Conservation (phyloP, 2,888 invertebrate species). For the Fragum fragum region DNA sequence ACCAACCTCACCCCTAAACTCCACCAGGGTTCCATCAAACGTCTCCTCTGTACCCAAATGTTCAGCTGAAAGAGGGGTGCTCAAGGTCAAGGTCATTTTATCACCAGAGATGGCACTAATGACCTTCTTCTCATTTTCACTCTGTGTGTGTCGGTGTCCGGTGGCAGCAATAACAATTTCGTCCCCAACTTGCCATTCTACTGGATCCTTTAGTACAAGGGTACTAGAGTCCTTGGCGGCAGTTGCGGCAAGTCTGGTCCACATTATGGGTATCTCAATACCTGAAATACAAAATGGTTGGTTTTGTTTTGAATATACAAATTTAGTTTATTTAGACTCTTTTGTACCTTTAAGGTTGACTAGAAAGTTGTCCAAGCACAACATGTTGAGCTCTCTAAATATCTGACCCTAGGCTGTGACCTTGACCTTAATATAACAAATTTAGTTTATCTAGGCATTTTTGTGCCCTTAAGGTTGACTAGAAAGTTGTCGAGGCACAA, state of each 20-base stretch:
- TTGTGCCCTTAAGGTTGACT: too few species aligned
- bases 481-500: too few species aligned
- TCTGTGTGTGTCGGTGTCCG: conserved; percentile 78
- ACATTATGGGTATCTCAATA: conserved; percentile 60
- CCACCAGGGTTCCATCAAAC: conserved; percentile 72
- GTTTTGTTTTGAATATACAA: too few species aligned
- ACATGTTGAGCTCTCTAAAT: too few species aligned
- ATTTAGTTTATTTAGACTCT: too few species aligned
- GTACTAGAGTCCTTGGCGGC: conserved; percentile 49
- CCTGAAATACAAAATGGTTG: conserved; percentile 41
- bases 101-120: conserved; percentile 77
- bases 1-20: conserved; percentile 84
- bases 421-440: too few species aligned
- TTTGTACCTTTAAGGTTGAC: too few species aligned
- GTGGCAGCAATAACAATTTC: conserved; percentile 85
- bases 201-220: conserved; percentile 54
- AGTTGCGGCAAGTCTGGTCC: conserved; percentile 68
- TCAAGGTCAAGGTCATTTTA: conserved; percentile 77
- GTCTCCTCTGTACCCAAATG: conserved; percentile 78
- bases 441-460: too few species aligned
- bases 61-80: conserved; percentile 68
- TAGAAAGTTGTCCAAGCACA: too few species aligned
- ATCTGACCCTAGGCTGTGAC: too few species aligned
- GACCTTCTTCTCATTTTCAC: conserved; percentile 79
- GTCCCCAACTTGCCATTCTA: conserved; percentile 75